Evolutionary conservation across 2,113 vertebrate genomes (phyloP), one percentile per base, ranked within the genome.

Genomic region (Syngnathus scovelli): DNA sequence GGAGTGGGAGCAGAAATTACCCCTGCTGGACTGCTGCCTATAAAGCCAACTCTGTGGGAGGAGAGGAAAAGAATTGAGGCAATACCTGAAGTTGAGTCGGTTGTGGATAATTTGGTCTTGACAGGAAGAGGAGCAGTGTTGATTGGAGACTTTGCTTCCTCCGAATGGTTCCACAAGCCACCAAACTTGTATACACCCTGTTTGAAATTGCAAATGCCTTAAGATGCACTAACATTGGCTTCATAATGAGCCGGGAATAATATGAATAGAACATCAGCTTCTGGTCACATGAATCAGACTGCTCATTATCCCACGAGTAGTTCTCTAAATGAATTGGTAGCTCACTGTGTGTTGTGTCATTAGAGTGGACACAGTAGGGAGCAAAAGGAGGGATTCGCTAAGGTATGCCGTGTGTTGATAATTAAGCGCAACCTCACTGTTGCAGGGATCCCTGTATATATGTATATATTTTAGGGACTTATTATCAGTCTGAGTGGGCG

Each of bases 1-100:
- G 78, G 85, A 88, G 89, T 83, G 83, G 79, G 16, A 59, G 70
- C 71, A 78, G 78, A 86, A 83, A 88, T 87, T 70, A 85, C 84
- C 84, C 79, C 79, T 71, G 79, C 78, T 36, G 69, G 82, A 85
- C 81, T 64, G 70, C 74, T 72, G 81, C 81, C 81, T 85, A 80
- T 88, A 88, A 82, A 86, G 70, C 71, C 78, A 71, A 69, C 79
- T 82, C 74, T 62, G 77, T 82, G 73, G 78, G 72, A 85, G 78
- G 75, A 82, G 67, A 76, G 71, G 64, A 71, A 54, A 62, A 48
- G 66, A 75, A 63, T 70, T 56, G 73, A 70, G 64, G 62, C 43
- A 55, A 70, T n/a, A 58, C 70, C 66, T 16, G 36, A 70, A 58
- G 61, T 73, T 82, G 71, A 82, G 70, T 83, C 70, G 74, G 77